Evolutionary conservation across 1,140 invertebrate species (phyloP).

Genomic region (Drosophila nigrodunni): DNA sequence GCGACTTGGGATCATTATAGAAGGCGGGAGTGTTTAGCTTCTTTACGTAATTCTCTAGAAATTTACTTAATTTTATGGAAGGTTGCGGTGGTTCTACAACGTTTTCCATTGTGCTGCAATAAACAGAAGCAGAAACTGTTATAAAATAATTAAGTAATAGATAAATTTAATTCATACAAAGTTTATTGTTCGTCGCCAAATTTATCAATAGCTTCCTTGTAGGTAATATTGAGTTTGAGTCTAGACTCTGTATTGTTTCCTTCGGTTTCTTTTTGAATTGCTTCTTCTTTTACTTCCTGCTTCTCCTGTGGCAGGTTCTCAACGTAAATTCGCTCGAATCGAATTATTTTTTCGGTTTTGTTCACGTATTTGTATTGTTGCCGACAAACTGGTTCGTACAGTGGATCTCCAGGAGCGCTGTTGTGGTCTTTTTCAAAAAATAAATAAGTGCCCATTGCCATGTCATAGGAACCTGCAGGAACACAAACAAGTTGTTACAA

Average conservation of each 20-base stretch:
- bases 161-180: neutral
- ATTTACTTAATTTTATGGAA: slow-evolving; percentile 44
- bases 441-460: slow-evolving; percentile 85
- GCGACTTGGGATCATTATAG: slow-evolving; percentile 24
- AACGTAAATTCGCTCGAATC: slow-evolving; percentile 86
- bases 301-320: slow-evolving; percentile 53
- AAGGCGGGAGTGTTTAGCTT: slow-evolving; percentile 37
- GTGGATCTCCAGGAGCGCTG: slow-evolving; percentile 81
- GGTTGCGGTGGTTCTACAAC: slow-evolving; percentile 4
- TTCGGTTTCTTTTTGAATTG: slow-evolving; percentile 1
- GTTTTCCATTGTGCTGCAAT: slow-evolving; percentile 49
- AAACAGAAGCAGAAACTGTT: too few relatives aligned
- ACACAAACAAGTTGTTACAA: neutral
- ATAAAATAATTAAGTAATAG: too few relatives aligned
- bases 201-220: slow-evolving; percentile 65
- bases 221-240: slow-evolving; percentile 61
- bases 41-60: slow-evolving; percentile 43
- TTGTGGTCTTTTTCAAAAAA: slow-evolving; percentile 85
- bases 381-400: slow-evolving; percentile 85
- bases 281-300: slow-evolving; percentile 27
- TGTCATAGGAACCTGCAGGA: slow-evolving; percentile 85
- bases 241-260: slow-evolving; percentile 6
- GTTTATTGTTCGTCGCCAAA: slow-evolving; percentile 70
- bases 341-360: slow-evolving; percentile 86
- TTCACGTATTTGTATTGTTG: slow-evolving; percentile 84